Conservation (phyloP, 2,888 invertebrate genomes). For the Agonum fuliginosum region DNA sequence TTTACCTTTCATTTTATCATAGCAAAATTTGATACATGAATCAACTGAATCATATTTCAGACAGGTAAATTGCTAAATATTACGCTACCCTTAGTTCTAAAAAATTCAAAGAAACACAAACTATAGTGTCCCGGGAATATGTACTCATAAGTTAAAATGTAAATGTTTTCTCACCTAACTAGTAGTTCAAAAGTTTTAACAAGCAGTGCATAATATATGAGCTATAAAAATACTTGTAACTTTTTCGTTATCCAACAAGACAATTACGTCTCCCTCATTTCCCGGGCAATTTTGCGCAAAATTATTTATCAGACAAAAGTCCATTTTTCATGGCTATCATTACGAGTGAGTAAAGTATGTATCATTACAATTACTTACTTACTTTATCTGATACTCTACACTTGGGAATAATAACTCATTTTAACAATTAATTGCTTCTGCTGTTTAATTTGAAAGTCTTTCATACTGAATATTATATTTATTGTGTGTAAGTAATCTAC, state of each 20-base stretch:
- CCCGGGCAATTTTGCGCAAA: conserved; percentile 34
- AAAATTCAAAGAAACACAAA: conserved; percentile 11
- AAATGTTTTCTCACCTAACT: conserved; percentile 10
- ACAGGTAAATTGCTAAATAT: neutral
- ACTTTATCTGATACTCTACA: conserved; percentile 33
- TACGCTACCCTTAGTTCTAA: neutral
- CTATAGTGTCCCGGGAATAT: neutral
- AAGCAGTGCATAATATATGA: conserved; percentile 3
- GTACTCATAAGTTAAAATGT: neutral
- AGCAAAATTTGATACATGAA: too few relatives aligned
- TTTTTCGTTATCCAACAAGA: conserved; percentile 22
- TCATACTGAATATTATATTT: conserved; percentile 19
- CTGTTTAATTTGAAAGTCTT: conserved; percentile 11
- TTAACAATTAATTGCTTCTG: conserved; percentile 28
- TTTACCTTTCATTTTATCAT: too few relatives aligned
- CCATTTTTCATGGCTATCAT: conserved; percentile 34
- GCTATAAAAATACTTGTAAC: conserved; percentile 19
- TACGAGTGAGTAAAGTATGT: conserved; percentile 20
- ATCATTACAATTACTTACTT: conserved; percentile 29
- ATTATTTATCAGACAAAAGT: conserved; percentile 35
- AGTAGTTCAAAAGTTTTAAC: conserved; percentile 1
- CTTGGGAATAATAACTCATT: conserved; percentile 37
- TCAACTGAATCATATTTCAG: conserved; percentile 13
- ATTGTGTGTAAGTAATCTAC: conserved; percentile 18
- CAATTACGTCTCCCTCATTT: conserved; percentile 30